Conservation (phyloP, 2,113 vertebrate species). For the Bombycilla garrulus region DNA sequence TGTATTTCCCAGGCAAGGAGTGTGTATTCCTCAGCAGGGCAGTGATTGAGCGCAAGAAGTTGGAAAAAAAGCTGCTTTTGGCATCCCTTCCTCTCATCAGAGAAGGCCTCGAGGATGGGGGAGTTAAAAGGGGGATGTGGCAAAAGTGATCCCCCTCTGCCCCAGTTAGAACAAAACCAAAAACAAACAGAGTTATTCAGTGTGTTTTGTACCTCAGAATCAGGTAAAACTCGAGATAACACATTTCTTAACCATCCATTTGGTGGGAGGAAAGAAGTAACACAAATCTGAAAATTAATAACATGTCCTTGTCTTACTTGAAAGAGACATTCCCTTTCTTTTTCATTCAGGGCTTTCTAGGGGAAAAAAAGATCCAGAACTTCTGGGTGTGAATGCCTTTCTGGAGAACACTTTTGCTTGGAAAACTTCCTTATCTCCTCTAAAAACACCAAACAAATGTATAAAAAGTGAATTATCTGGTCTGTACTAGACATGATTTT, state of each 20-base stretch:
- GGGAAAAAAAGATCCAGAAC: neutral
- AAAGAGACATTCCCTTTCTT: rapidly evolving
- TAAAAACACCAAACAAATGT: neutral
- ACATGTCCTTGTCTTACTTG: rapidly evolving
- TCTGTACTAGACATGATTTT: neutral
- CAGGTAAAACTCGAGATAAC: neutral
- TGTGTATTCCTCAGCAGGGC: neutral
- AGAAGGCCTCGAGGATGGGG: neutral
- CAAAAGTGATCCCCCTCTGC: neutral
- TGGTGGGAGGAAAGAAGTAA: neutral
- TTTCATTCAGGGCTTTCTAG: neutral
- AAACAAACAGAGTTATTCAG: neutral
- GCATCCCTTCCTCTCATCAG: neutral
- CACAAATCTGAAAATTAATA: neutral
- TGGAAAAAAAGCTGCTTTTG: neutral
- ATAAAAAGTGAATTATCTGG: rapidly evolving
- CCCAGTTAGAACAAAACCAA: neutral
- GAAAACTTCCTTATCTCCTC: neutral
- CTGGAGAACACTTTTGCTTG: neutral
- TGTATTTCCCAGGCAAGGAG: neutral
- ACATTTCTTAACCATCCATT: neutral
- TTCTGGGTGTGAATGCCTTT: neutral
- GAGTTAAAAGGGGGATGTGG: rapidly evolving
- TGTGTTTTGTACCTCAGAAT: neutral
- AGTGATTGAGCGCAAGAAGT: neutral